Conservation (phyloP, 2,113 vertebrate species). For the Gobiocypris rarus region DNA sequence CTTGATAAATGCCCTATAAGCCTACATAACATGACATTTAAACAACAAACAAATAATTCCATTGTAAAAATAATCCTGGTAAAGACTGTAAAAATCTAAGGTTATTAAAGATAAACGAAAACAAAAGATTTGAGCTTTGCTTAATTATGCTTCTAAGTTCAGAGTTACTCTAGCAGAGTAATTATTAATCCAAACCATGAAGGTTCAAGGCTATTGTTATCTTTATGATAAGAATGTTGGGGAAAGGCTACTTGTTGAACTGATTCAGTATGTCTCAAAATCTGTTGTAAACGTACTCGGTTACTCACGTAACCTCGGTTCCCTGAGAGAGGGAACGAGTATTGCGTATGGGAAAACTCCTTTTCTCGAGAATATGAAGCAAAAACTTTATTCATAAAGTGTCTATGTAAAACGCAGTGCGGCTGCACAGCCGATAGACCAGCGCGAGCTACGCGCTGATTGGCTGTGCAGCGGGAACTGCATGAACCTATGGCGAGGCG, state of each 20-base stretch:
- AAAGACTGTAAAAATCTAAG: not conserved
- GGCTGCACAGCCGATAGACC: too few relatives aligned
- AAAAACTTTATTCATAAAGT: too few relatives aligned
- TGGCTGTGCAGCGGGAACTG: too few relatives aligned
- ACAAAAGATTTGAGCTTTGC: not conserved
- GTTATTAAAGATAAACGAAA: not conserved
- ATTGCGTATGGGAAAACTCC: too few relatives aligned
- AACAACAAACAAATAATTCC: not conserved
- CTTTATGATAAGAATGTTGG: slow-evolving; percentile 3
- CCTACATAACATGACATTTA: not conserved
- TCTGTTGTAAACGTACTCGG: not conserved
- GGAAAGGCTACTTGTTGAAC: not conserved
- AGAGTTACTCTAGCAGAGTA: not conserved
- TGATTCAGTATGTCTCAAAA: not conserved
- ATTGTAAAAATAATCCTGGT: not conserved
- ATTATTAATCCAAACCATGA: not conserved
- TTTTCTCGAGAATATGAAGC: too few relatives aligned
- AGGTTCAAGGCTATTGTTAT: slow-evolving; percentile 3
- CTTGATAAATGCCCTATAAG: too few relatives aligned
- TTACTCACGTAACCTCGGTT: too few relatives aligned
- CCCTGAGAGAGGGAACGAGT: too few relatives aligned
- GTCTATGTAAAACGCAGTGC: too few relatives aligned
- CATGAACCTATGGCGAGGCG: too few relatives aligned
- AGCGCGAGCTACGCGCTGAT: too few relatives aligned
- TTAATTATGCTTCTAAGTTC: not conserved